phyloP scores from a whole-genome alignment of 2,888 invertebrate genomes.

The Pachydiplax longipennis region DNA sequence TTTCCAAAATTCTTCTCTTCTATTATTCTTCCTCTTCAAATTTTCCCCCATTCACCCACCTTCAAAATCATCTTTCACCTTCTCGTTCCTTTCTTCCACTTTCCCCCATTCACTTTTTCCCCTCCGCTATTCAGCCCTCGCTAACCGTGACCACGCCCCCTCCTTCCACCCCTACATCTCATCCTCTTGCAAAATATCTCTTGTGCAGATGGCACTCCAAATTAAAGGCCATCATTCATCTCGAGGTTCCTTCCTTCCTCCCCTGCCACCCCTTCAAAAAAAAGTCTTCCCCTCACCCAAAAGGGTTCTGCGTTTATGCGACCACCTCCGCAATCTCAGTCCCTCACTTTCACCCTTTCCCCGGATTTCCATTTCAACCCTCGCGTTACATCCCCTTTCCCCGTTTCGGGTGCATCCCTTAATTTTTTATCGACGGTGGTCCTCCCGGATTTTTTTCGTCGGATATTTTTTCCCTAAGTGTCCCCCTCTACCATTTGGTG shows the following conservation, averaged over 20 bases:
- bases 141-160: constrained; percentile 20
- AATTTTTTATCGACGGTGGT: background rate
- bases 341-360: background rate
- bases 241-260: background rate
- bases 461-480: background rate
- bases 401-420: background rate
- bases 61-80: background rate
- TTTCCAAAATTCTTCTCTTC: too few relatives aligned
- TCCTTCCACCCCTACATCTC: background rate
- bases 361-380: background rate
- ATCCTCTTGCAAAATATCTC: constrained; percentile 1
- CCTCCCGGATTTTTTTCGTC: background rate
- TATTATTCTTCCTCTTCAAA: too few relatives aligned
- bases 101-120: background rate
- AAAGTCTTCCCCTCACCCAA: background rate
- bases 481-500: background rate
- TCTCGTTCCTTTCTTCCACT: background rate
- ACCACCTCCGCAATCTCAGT: background rate
- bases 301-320: background rate
- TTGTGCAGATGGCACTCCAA: constrained; percentile 41
- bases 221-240: constrained; percentile 44
- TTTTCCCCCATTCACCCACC: background rate
- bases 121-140: background rate
- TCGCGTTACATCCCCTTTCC: background rate
- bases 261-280: background rate